phyloP scores from a whole-genome alignment of 2,888 invertebrate genomes.

The Rhamnusium bicolor region DNA sequence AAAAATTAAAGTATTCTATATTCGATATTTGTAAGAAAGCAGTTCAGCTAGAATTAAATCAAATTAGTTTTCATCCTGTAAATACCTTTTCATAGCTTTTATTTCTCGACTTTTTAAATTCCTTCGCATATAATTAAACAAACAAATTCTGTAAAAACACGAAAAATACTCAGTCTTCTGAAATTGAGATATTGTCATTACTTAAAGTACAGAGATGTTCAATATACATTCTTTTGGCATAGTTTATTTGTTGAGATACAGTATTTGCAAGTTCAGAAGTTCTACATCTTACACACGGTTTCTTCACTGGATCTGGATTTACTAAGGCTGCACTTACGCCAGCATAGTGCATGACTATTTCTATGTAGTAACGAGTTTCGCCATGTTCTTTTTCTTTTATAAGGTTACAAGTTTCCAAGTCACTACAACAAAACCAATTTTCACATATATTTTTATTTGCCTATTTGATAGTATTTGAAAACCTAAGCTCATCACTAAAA shows the following conservation, averaged over 20 bases:
- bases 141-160: not conserved
- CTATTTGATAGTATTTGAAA: no score
- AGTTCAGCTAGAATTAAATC: not conserved
- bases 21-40: not conserved
- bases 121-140: not conserved
- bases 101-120: not conserved
- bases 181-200: constrained; percentile 57
- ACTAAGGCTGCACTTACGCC: constrained; percentile 70
- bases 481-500: no score
- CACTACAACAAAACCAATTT: no score
- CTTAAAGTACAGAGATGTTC: constrained; percentile 84
- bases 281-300: constrained; percentile 86
- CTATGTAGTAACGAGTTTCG: constrained; percentile 77
- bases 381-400: constrained; percentile 72
- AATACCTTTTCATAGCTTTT: not conserved
- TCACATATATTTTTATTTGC: no score
- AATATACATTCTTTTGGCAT: constrained; percentile 88
- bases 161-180: constrained; percentile 61
- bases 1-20: no score
- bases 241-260: constrained; percentile 88
- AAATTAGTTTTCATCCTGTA: not conserved
- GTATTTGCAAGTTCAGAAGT: constrained; percentile 79
- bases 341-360: constrained; percentile 78
- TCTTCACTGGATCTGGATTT: constrained; percentile 74
- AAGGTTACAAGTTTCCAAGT: constrained; percentile 79